Evolutionary conservation across 1,140 invertebrate species (phyloP).

Genomic region (Calycopis cecrops): DNA sequence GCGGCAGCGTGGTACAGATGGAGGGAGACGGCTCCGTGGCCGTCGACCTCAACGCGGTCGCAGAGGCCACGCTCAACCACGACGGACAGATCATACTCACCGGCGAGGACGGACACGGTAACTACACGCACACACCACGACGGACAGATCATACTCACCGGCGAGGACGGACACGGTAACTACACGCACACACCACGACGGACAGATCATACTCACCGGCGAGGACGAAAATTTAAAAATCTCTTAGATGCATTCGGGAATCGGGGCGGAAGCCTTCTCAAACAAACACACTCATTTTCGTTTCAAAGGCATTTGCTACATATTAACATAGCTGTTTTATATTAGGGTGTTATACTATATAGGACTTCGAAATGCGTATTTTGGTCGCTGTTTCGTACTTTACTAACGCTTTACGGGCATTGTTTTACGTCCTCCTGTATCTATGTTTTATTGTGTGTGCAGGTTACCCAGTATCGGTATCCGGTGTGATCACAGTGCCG

Average conservation of each 20-base stretch:
- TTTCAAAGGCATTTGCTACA: too few relatives aligned
- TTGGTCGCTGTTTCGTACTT: too few relatives aligned
- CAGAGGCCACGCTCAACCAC: slow-evolving; percentile 90
- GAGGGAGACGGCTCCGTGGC: slow-evolving; percentile 81
- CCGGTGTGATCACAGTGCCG: slow-evolving; percentile 96
- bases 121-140: slow-evolving; percentile 16
- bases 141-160: slow-evolving; percentile 92
- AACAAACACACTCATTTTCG: too few relatives aligned
- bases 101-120: slow-evolving; percentile 94
- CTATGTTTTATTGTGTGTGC: slow-evolving; percentile 22
- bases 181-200: background rate
- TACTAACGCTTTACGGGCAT: too few relatives aligned
- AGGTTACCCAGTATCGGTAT: slow-evolving; percentile 91
- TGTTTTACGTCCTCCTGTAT: background rate
- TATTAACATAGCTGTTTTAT: too few relatives aligned
- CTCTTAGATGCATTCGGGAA: too few relatives aligned
- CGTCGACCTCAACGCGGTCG: slow-evolving; percentile 91
- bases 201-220: slow-evolving; percentile 93
- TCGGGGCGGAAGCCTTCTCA: too few relatives aligned
- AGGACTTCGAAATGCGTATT: too few relatives aligned
- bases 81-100: slow-evolving; percentile 97
- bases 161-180: slow-evolving; percentile 93
- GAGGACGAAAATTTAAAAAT: too few relatives aligned
- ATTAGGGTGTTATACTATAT: too few relatives aligned
- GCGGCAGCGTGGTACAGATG: slow-evolving; percentile 80